These are phyloP conservation scores for Corythornis madagascariensis DNA, from an alignment of 2,113 vertebrate genomes.

Conservation along the genomic window DNA sequence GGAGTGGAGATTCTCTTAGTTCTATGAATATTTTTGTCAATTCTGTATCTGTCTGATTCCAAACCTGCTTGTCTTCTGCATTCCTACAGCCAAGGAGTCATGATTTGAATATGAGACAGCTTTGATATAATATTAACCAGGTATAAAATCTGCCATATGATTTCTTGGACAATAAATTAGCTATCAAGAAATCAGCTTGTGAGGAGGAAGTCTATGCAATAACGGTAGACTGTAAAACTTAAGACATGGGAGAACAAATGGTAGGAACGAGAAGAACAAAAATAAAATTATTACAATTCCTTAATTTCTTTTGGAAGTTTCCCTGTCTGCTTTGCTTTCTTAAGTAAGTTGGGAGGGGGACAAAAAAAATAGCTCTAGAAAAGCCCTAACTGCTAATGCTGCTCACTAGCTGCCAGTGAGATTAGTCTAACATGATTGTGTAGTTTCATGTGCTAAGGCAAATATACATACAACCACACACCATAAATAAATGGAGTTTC, in stretches of 20 bases:
- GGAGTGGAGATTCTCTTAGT: not conserved
- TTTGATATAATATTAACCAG: not conserved
- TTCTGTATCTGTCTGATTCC: not conserved
- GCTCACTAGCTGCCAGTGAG: not conserved
- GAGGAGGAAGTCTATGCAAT: not conserved
- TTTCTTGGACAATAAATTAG: not conserved
- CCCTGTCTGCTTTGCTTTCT: not conserved
- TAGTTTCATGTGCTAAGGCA: not conserved
- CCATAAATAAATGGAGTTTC: not conserved
- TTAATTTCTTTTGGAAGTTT: not conserved
- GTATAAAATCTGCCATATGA: not conserved
- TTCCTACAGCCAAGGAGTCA: not conserved
- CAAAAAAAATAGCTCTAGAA: not conserved
- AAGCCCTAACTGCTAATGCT: not conserved
- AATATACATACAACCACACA: rapidly evolving
- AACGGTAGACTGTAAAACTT: not conserved
- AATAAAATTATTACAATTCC: not conserved
- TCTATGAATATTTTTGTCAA: not conserved
- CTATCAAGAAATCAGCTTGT: not conserved
- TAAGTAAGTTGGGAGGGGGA: not conserved
- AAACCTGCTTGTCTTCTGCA: not conserved
- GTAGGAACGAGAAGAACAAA: not conserved
- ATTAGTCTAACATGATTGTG: not conserved
- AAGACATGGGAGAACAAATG: not conserved
- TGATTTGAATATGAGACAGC: not conserved